phyloP scores from a whole-genome alignment of 2,888 invertebrate species.

The Eilema griseolum region DNA sequence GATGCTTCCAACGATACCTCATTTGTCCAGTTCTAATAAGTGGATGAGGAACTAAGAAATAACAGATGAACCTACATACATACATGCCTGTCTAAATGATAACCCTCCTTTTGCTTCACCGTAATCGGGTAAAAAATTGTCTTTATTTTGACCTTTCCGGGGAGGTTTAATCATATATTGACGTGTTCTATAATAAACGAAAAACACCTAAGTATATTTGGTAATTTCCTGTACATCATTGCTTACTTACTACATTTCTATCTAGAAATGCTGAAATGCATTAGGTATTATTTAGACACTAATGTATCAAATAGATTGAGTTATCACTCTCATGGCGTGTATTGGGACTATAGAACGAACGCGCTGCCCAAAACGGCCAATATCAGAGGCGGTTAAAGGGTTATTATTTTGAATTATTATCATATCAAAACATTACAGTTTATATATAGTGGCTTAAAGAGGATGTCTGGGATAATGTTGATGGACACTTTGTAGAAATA shows the following conservation, averaged over 20 bases:
- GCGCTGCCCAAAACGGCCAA: constrained; percentile 63
- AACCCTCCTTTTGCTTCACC: no score
- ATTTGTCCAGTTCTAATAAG: no score
- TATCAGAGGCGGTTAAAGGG: constrained; percentile 66
- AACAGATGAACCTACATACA: no score
- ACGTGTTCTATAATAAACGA: no score
- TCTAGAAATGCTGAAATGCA: constrained; percentile 17
- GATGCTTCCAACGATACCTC: no score
- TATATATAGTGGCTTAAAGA: constrained; percentile 27
- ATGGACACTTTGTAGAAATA: background rate
- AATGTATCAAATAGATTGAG: constrained; percentile 54
- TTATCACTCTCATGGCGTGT: constrained; percentile 70
- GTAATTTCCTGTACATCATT: background rate
- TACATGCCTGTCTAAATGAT: no score
- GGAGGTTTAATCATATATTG: no score
- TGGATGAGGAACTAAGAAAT: no score
- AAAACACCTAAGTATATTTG: no score
- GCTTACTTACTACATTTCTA: background rate
- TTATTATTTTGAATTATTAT: constrained; percentile 72
- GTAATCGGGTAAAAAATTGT: no score
- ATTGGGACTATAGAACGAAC: constrained; percentile 60
- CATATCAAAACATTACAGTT: constrained; percentile 56
- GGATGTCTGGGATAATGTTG: background rate
- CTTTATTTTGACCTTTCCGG: no score
- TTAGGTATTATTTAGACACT: constrained; percentile 44